phyloP scores from a whole-genome alignment of 2,797 vertebrate species.

The Pelochelys cantorii region DNA sequence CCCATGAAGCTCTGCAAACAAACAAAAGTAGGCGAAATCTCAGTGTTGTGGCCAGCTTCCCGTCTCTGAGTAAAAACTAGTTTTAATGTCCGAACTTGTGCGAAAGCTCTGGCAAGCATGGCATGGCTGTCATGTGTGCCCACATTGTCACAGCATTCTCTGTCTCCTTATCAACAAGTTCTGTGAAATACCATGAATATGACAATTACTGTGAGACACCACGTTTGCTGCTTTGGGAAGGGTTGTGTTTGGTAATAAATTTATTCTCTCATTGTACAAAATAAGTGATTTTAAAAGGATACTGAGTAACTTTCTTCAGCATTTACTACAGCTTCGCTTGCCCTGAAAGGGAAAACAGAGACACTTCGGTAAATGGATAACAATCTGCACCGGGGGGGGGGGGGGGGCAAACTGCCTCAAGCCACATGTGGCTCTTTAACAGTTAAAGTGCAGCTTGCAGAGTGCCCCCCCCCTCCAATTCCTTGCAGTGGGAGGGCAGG shows the following conservation, averaged over 20 bases:
- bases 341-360: not conserved
- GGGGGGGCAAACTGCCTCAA: too few species aligned
- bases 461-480: too few species aligned
- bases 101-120: not conserved
- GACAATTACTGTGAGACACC: not conserved
- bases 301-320: slow-evolving; percentile 39
- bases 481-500: too few species aligned
- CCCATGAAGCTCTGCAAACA: not conserved
- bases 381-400: fast-evolving
- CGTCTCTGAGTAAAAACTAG: not conserved
- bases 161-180: not conserved
- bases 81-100: fast-evolving
- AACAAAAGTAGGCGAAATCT: fast-evolving
- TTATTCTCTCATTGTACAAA: not conserved
- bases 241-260: not conserved
- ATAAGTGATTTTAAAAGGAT: slow-evolving; percentile 53
- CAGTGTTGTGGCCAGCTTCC: fast-evolving
- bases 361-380: not conserved
- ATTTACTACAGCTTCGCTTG: slow-evolving; percentile 19
- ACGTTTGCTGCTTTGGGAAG: not conserved
- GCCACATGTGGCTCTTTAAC: too few species aligned
- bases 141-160: not conserved
- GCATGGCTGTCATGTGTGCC: not conserved
- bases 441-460: too few species aligned
- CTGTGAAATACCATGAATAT: not conserved